phyloP scores from a whole-genome alignment of 2,888 invertebrate genomes.

The Chironomus tentans region DNA sequence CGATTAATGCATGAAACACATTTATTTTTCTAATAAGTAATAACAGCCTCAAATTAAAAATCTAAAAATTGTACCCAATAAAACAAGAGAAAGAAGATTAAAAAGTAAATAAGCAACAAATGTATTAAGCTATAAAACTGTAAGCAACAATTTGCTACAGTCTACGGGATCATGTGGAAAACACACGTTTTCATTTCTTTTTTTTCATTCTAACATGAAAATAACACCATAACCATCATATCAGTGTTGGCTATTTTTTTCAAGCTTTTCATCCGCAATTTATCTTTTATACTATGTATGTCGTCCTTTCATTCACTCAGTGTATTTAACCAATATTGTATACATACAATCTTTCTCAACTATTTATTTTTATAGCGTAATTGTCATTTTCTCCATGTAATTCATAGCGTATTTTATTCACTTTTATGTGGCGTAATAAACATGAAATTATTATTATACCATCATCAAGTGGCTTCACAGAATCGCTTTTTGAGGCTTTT shows the following conservation, averaged over 20 bases:
- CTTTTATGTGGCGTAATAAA: neutral
- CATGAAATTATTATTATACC: constrained; percentile 1
- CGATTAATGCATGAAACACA: too few relatives aligned
- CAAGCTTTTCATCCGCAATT: neutral
- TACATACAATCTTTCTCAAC: neutral
- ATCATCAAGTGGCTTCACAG: neutral
- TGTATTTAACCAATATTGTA: neutral
- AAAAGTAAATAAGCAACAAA: neutral
- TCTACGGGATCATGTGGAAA: constrained; percentile 13
- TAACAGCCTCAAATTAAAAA: too few relatives aligned
- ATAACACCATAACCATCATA: neutral
- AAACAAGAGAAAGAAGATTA: neutral
- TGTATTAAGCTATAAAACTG: neutral
- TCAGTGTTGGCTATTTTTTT: neutral
- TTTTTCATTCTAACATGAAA: neutral
- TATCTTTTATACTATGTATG: neutral
- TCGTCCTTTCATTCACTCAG: neutral
- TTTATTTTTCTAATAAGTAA: too few relatives aligned
- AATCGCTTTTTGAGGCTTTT: neutral
- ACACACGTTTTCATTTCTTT: neutral
- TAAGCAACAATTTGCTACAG: constrained; percentile 19
- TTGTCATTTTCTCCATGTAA: constrained; percentile 9
- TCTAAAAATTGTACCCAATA: too few relatives aligned
- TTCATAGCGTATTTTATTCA: neutral
- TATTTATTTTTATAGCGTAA: constrained; percentile 22